A percentile compares a stretch with the other conserved stretches of the same genome.
Conservation (phyloP, 1,140 invertebrate genomes). For the Drosophila sucinea region DNA sequence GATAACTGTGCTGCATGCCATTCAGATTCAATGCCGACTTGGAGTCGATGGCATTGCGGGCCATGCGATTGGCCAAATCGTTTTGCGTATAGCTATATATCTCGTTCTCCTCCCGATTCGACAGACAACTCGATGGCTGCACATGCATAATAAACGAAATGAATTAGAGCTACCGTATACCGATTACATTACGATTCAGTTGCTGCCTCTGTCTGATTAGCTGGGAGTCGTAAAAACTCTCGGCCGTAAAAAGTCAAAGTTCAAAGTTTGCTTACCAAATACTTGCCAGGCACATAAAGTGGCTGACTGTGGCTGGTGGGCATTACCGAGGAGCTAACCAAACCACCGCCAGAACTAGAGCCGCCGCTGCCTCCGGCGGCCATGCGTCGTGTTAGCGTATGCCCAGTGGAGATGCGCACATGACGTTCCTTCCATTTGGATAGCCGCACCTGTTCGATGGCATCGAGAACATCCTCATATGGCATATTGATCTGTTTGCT, state of each 20-base stretch:
- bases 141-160: constrained; percentile 74
- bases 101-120: constrained; percentile 95
- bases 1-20: constrained; percentile 82
- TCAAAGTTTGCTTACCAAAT: constrained; percentile 88
- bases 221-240: constrained; percentile 53
- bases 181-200: constrained; percentile 9
- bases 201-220: constrained; percentile 52
- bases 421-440: constrained; percentile 87
- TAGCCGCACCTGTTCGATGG: constrained; percentile 85
- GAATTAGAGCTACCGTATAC: constrained; percentile 56
- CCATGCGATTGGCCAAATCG: constrained; percentile 82
- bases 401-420: constrained; percentile 85
- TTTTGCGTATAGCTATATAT: constrained; percentile 91
- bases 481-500: constrained; percentile 94
- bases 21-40: constrained; percentile 81
- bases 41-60: constrained; percentile 79
- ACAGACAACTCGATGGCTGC: constrained; percentile 94
- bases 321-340: constrained; percentile 81
- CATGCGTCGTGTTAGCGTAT: constrained; percentile 66
- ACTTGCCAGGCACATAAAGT: constrained; percentile 94
- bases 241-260: constrained; percentile 58
- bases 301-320: constrained; percentile 86
- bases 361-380: constrained; percentile 39
- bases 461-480: constrained; percentile 93
- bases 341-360: constrained; percentile 54